Conservation (phyloP, 2,888 invertebrate genomes). For the Thereva nobilitata region DNA sequence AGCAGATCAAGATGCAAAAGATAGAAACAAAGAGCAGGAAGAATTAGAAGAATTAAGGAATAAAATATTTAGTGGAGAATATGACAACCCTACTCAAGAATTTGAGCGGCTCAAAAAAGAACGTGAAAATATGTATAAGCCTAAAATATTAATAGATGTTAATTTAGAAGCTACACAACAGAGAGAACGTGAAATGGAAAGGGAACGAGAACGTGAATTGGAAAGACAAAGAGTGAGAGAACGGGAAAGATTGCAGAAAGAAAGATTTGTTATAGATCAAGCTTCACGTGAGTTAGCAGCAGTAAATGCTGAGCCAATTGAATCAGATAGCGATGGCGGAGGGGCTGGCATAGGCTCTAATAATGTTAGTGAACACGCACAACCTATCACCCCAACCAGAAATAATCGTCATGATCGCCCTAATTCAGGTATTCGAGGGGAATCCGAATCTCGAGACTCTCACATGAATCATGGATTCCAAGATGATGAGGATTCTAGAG, state of each 20-base stretch:
- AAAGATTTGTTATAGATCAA: slow-evolving; percentile 62
- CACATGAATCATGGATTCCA: slow-evolving; percentile 40
- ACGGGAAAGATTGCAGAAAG: slow-evolving; percentile 55
- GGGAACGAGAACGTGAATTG: slow-evolving; percentile 60
- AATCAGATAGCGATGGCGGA: slow-evolving; percentile 64
- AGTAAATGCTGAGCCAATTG: slow-evolving; percentile 74
- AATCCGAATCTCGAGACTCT: slow-evolving; percentile 53
- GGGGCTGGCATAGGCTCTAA: slow-evolving; percentile 36
- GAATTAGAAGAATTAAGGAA: slow-evolving; percentile 84
- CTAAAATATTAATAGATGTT: slow-evolving; percentile 77
- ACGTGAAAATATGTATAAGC: slow-evolving; percentile 81
- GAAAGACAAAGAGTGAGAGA: slow-evolving; percentile 55
- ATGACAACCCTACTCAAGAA: slow-evolving; percentile 67
- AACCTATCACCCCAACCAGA: slow-evolving; percentile 30
- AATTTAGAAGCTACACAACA: slow-evolving; percentile 66
- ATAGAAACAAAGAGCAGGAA: slow-evolving; percentile 84
- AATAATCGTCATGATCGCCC: slow-evolving; percentile 35
- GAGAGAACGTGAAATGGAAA: slow-evolving; percentile 64
- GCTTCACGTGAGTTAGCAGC: slow-evolving; percentile 67
- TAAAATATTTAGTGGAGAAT: slow-evolving; percentile 72
- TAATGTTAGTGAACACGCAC: slow-evolving; percentile 23
- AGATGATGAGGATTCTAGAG: slow-evolving; percentile 59
- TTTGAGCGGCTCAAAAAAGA: slow-evolving; percentile 73
- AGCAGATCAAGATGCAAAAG: slow-evolving; percentile 87
- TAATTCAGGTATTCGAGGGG: slow-evolving; percentile 46